phyloP scores from a whole-genome alignment of 2,797 vertebrate species.

The Semotilus atromaculatus region DNA sequence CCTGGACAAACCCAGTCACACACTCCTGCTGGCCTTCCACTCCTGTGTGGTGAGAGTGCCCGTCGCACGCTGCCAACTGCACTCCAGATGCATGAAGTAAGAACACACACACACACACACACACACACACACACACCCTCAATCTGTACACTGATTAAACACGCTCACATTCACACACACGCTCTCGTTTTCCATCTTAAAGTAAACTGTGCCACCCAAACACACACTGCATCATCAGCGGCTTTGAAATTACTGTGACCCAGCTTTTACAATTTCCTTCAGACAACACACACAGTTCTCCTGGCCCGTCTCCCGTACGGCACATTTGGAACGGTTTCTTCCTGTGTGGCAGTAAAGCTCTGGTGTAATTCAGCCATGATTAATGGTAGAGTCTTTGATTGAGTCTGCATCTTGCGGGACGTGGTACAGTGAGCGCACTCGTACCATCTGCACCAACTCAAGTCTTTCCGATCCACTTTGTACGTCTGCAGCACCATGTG shows the following conservation, averaged over 20 bases:
- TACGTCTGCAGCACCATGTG: slow-evolving; percentile 1
- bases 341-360: slow-evolving; percentile 21
- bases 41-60: slow-evolving; percentile 91
- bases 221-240: slow-evolving; percentile 23
- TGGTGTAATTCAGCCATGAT: slow-evolving; percentile 31
- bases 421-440: not conserved
- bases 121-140: slow-evolving; percentile 38
- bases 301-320: not conserved
- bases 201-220: slow-evolving; percentile 40
- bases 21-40: slow-evolving; percentile 89
- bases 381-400: slow-evolving; percentile 26
- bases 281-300: slow-evolving; percentile 23
- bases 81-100: slow-evolving; percentile 96
- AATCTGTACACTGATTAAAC: slow-evolving; percentile 26
- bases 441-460: slow-evolving; percentile 27
- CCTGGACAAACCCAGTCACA: slow-evolving; percentile 86
- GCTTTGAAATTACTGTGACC: slow-evolving; percentile 35
- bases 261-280: slow-evolving; percentile 32
- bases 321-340: slow-evolving; percentile 33
- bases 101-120: slow-evolving; percentile 63
- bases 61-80: slow-evolving; percentile 91
- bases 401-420: slow-evolving; percentile 8
- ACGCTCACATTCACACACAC: slow-evolving; percentile 5
- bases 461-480: not conserved
- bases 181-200: slow-evolving; percentile 22